Base-by-base conservation (phyloP, 30 jellyfish, hydroid and myxozoan species). In the Aurelia aurita complex sp. Pacific region DNA sequence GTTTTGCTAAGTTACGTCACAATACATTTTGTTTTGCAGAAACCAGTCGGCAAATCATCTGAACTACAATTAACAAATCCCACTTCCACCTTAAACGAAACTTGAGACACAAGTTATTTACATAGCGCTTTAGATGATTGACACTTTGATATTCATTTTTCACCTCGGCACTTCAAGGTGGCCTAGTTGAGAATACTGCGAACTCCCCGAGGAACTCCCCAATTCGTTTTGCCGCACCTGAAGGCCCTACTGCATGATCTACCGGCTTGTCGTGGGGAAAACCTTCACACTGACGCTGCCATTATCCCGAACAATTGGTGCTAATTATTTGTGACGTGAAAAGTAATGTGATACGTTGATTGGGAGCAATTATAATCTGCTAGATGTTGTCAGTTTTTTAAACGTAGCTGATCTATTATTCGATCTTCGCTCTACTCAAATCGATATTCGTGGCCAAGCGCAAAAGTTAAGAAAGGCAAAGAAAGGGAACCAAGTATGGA, bases 1-100 rank as follows among this genome's bases (percentile, higher is more conserved):
- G 76, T 67, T 67, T 33, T 67, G 76, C 76, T 67, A 2, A 67
- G 76, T 67, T 67, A 67, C 76, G 43, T 67, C 76, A 67, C 76
- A 67, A 67, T 67, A 35, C 76, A 67, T 67, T 67, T 67, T 67
- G 76, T 52, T 67, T 67, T 12, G 43, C 76, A 67, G 29, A 59
- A 59, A 59, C 68, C 68, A 59, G 68, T 59, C 68, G 68, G 68
- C 68, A 59, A 59, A 18, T 59, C 6, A 54, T 54, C 16, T 54
- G 12, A 54, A 54, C 65, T 54, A 16, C 65, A 54, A 54, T 54
- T 54, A 0, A 54, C 65, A 54, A 54, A 54, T 54, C 16, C 65
- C 65, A 54, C 16, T 54, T 59, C 68, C 68, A 15, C 68, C 68
- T 59, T 2, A 59, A 59, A 59, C 68, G 68, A 59, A 59, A 59